A percentile compares a stretch with the other conserved stretches of the same genome.
Evolutionary conservation across 2,888 invertebrate species (phyloP).

Genomic region (Acanthosepion lycidas): DNA sequence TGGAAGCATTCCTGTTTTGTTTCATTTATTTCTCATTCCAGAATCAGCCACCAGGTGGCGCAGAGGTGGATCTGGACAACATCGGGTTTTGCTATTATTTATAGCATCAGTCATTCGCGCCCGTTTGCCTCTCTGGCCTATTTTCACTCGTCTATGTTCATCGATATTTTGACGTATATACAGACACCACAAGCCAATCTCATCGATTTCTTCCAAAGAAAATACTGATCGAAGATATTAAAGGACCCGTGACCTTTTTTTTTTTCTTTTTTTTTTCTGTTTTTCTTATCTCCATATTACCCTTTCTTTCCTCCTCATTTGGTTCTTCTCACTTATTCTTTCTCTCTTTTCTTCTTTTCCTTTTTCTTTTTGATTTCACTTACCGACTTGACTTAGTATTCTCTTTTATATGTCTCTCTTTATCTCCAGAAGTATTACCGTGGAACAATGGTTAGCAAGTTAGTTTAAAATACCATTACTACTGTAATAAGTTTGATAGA

Average conservation of each 20-base stretch:
- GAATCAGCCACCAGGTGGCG: not conserved
- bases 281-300: slow-evolving; percentile 17
- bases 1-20: not conserved
- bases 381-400: no score
- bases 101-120: no score
- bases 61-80: not conserved
- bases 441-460: no score
- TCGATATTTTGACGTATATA: not conserved
- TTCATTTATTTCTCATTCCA: not conserved
- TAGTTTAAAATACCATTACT: no score
- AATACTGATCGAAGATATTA: not conserved
- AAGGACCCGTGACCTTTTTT: no score
- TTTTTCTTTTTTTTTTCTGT: no score
- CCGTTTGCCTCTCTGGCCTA: no score
- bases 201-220: not conserved
- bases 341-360: slow-evolving; percentile 47
- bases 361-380: not conserved
- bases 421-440: no score
- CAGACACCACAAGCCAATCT: not conserved
- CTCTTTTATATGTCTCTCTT: no score
- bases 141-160: slow-evolving; percentile 4
- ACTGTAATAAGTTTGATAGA: not conserved
- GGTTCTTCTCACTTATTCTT: not conserved
- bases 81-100: no score
- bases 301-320: not conserved